A percentile compares a stretch with the other conserved stretches of the same genome.
phyloP scores from a whole-genome alignment of 2,113 vertebrate species.

The Engystomops pustulosus region DNA sequence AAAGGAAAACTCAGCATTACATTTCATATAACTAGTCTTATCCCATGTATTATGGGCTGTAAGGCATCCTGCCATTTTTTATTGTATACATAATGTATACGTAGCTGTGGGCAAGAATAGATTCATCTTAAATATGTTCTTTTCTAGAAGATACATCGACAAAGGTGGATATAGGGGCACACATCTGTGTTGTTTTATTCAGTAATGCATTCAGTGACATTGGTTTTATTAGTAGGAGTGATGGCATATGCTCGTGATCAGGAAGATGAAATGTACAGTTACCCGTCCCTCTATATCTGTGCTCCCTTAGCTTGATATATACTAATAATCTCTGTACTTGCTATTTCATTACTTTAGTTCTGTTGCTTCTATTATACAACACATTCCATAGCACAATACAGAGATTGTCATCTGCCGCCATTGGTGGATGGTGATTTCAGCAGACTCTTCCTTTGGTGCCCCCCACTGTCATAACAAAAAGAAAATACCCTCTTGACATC shows the following conservation, averaged over 20 bases:
- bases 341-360: background rate
- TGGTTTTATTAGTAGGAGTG: background rate
- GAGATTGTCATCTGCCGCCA: no score
- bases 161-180: background rate
- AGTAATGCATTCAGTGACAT: background rate
- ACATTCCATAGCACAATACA: no score
- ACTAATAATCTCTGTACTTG: background rate
- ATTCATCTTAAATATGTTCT: background rate
- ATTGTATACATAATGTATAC: slow-evolving; percentile 25
- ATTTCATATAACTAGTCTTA: background rate
- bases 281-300: background rate
- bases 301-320: background rate
- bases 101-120: background rate
- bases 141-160: background rate
- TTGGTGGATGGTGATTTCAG: no score
- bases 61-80: slow-evolving; percentile 19
- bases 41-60: background rate
- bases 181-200: background rate
- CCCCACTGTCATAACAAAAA: no score
- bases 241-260: background rate
- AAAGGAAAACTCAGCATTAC: background rate
- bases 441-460: no score
- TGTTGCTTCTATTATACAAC: background rate
- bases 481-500: no score
- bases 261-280: background rate